Evolutionary conservation across 2,888 invertebrate genomes (phyloP).

Genomic region (Drosophila eohydei): DNA sequence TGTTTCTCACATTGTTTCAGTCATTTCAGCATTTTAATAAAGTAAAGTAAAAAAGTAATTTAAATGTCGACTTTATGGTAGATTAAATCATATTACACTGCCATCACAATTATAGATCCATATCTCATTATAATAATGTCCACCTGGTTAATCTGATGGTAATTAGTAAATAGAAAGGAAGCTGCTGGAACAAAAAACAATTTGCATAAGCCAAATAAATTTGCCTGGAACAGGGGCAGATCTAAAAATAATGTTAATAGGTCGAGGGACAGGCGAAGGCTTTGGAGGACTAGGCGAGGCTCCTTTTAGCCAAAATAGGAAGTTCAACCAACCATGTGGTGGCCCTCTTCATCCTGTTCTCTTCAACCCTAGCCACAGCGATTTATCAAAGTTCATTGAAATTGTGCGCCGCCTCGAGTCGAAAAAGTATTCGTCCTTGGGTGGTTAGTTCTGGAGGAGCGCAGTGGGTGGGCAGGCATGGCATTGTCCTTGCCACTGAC

Average conservation of each 20-base stretch:
- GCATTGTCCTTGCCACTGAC: constrained; percentile 58
- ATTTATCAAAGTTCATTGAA: constrained; percentile 78
- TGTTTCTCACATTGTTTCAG: too few species aligned
- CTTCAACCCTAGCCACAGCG: constrained; percentile 40
- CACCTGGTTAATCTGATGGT: constrained; percentile 12
- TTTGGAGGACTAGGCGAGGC: background rate
- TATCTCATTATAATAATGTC: constrained; percentile 30
- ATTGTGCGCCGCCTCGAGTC: constrained; percentile 53
- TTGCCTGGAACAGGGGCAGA: constrained; percentile 24
- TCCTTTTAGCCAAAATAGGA: constrained; percentile 55
- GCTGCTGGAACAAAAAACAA: constrained; percentile 37
- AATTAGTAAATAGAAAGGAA: constrained; percentile 42
- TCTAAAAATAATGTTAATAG: constrained; percentile 67
- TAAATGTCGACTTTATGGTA: background rate
- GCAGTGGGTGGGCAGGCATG: background rate
- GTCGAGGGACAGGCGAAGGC: background rate
- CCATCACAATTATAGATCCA: constrained; percentile 25
- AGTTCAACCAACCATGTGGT: constrained; percentile 59
- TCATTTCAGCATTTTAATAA: background rate
- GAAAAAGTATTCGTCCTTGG: constrained; percentile 31
- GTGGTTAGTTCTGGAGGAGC: constrained; percentile 1
- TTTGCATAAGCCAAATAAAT: constrained; percentile 69
- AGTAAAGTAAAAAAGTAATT: background rate
- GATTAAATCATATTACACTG: constrained; percentile 21
- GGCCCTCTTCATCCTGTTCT: constrained; percentile 9